A percentile compares a stretch with the other conserved stretches of the same genome.
phyloP scores from a whole-genome alignment of 2,797 vertebrate genomes.

The Xenentodon cancila region DNA sequence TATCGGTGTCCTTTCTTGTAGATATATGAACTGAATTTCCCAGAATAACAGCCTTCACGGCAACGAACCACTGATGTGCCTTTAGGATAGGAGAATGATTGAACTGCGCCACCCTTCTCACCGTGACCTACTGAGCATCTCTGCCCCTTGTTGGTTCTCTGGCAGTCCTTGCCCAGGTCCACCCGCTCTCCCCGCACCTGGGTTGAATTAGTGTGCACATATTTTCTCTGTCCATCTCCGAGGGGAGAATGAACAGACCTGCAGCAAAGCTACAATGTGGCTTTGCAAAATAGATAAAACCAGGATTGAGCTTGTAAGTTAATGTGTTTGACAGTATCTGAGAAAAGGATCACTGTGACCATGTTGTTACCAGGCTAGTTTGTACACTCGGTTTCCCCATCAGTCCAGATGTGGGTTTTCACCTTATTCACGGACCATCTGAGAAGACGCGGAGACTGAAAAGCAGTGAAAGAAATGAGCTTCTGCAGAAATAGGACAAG shows the following conservation, averaged over 20 bases:
- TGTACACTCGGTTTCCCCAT: conserved; percentile 2
- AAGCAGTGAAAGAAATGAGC: conserved; percentile 6
- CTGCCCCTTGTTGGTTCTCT: conserved; percentile 44
- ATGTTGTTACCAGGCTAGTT: not conserved
- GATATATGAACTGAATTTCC: conserved; percentile 34
- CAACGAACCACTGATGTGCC: conserved; percentile 53
- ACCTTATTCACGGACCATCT: conserved; percentile 7
- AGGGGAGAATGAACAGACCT: conserved; percentile 40
- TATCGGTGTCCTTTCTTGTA: conserved; percentile 28
- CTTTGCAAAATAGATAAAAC: conserved; percentile 29
- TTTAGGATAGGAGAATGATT: conserved; percentile 65
- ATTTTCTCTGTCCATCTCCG: conserved; percentile 24
- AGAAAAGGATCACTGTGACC: conserved; percentile 19
- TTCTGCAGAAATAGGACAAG: conserved; percentile 20
- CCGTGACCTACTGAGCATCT: conserved; percentile 60
- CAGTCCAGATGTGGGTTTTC: not conserved
- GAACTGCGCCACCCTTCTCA: conserved; percentile 65
- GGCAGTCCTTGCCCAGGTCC: conserved; percentile 46
- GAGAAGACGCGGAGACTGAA: no score
- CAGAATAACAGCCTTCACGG: conserved; percentile 54
- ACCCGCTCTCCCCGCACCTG: conserved; percentile 61
- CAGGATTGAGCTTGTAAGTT: conserved; percentile 19
- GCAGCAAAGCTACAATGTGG: conserved; percentile 34
- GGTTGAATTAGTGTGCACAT: conserved; percentile 32
- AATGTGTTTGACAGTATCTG: conserved; percentile 18